Evolutionary conservation across 2,797 vertebrate genomes (phyloP).

Genomic region (Myoxocephalus aenaeus): DNA sequence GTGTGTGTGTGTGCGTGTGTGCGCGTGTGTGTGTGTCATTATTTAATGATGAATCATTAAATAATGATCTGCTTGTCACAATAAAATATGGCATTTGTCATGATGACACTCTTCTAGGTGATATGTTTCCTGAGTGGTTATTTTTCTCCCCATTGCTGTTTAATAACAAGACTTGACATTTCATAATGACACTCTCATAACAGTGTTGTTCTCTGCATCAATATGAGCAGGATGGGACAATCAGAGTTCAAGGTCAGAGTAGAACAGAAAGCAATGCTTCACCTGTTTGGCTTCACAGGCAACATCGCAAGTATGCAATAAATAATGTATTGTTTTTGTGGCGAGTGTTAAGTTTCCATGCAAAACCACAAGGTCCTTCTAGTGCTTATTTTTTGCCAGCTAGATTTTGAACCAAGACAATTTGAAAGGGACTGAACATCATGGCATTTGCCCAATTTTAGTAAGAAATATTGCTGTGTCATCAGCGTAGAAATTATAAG

Average conservation of each 20-base stretch:
- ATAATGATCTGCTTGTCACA: not conserved
- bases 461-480: not conserved
- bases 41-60: not conserved
- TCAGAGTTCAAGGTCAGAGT: slow-evolving; percentile 5
- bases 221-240: not conserved
- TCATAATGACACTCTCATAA: slow-evolving; percentile 22
- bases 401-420: not conserved
- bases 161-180: slow-evolving; percentile 28
- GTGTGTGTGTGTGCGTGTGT: not conserved
- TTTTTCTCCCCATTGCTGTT: slow-evolving; percentile 21
- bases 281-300: not conserved
- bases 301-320: not conserved
- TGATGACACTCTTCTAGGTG: not conserved
- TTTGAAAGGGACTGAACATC: not conserved
- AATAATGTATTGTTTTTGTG: not conserved
- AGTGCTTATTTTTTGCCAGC: not conserved
- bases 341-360: not conserved
- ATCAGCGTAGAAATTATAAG: not conserved
- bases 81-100: not conserved
- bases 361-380: not conserved
- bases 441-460: not conserved
- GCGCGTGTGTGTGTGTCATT: not conserved
- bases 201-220: slow-evolving; percentile 9
- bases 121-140: not conserved
- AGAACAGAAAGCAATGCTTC: not conserved